phyloP scores from a whole-genome alignment of 2,113 vertebrate genomes.

The Aegotheles bennettii region DNA sequence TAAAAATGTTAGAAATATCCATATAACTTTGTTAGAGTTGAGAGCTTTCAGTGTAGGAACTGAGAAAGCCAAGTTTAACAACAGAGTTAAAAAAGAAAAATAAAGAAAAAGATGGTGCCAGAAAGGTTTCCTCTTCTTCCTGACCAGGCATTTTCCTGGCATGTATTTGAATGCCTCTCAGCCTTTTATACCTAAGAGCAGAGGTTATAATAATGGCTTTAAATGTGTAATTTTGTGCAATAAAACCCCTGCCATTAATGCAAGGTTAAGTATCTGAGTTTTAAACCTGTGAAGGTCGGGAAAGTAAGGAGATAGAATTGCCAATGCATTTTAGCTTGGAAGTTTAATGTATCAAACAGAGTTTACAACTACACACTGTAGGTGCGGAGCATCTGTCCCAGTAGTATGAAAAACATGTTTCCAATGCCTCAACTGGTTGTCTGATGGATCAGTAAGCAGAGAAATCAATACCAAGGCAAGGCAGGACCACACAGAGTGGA shows the following conservation, averaged over 20 bases:
- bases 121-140: background rate
- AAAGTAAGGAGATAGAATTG: slow-evolving; percentile 30
- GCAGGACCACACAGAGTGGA: background rate
- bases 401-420: background rate
- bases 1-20: background rate
- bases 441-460: background rate
- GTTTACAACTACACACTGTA: background rate
- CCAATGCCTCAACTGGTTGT: background rate
- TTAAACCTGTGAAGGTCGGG: slow-evolving; percentile 46
- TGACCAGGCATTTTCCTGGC: background rate
- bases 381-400: slow-evolving; percentile 2
- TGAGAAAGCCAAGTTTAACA: background rate
- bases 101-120: background rate
- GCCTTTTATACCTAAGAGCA: background rate
- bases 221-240: slow-evolving; percentile 35
- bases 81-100: background rate
- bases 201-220: slow-evolving; percentile 42
- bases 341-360: slow-evolving; percentile 25
- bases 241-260: slow-evolving; percentile 35
- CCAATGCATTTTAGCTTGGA: slow-evolving; percentile 14
- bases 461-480: background rate
- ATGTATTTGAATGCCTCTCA: background rate
- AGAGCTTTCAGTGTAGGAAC: background rate
- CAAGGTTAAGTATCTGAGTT: slow-evolving; percentile 53
- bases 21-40: background rate